Evolutionary conservation across 2,888 invertebrate species (phyloP), one percentile per base, ranked within the genome.

Genomic region (Zaprionus bogoriensis): DNA sequence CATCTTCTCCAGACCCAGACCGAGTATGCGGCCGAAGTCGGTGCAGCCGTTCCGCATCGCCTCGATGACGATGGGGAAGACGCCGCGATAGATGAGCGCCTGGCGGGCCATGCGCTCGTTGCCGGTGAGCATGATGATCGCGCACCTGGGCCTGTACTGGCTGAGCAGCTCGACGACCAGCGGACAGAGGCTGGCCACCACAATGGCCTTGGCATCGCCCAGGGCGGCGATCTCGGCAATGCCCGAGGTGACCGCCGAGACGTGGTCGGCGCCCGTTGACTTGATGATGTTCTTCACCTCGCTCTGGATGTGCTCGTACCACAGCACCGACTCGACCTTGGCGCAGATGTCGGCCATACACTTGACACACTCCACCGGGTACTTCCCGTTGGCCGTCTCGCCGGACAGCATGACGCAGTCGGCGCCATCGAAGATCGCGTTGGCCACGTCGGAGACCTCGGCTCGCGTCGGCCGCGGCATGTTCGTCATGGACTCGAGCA

Each of bases 351-450:
- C 95, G 19, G 96, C 96, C 97, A 97, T 97, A 44, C 95, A 96
- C 20, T 93, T 92, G 1, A 96, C 96, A 72, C 98, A 95, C 89
- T 98, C 97, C 69, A 98, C 89, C 28, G 99, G 98, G 90, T 98
- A 99, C 78, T 96, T 95, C 27, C 99, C 99, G 92, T 99, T 99
- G 53, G 99, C 99, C 0, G 99, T 99, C 92, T 99, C 99, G 4
- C 98, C 99, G 0, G 98, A 98, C 88, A 99, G 91, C 99, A 99
- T 99, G 22, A 99, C 98, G 90, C 99, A 99, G 91, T 99, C 99
- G 6, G 98, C 98, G 2, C 99, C 99, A 91, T 99, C 99, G 39
- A 99, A 92, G 78, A 99, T 95, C 1, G 99, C 99, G 92, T 99
- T 99, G 51, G 99, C 99, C 0, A 99, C 99, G 91, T 99, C 99